These are phyloP conservation scores for Actinia equina DNA, from an alignment of 64 coral and sea anemone genomes.

Conservation along the genomic window DNA sequence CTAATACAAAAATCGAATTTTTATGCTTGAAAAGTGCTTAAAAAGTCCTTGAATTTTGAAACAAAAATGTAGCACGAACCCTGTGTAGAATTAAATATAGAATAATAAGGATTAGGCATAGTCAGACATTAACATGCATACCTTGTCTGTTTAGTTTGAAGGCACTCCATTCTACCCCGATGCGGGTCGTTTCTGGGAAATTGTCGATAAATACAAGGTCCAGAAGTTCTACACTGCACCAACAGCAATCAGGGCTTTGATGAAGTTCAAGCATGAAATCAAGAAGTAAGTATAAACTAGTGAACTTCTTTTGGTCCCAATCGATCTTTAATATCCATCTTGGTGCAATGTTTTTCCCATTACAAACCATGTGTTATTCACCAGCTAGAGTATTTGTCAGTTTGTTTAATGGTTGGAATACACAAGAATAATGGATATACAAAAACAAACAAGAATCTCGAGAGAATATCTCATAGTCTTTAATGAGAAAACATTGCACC, in stretches of 20 bases:
- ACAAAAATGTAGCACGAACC: too few species aligned
- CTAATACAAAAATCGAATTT: too few species aligned
- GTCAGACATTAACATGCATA: neutral
- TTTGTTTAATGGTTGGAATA: too few species aligned
- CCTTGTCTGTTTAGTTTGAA: constrained; percentile 69
- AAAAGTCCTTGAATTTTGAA: too few species aligned
- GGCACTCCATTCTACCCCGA: constrained; percentile 90
- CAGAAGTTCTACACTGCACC: constrained; percentile 95
- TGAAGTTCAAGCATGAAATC: constrained; percentile 89
- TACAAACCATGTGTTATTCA: too few species aligned
- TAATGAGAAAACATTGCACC: too few species aligned
- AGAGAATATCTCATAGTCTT: too few species aligned
- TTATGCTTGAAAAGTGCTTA: too few species aligned
- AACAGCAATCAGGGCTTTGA: constrained; percentile 91
- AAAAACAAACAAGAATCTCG: too few species aligned
- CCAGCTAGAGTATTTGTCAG: too few species aligned
- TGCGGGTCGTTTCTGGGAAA: constrained; percentile 78
- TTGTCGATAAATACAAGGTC: constrained; percentile 96
- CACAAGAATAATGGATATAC: too few species aligned
- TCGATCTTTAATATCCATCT: neutral
- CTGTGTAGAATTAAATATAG: too few species aligned
- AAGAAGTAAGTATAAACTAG: neutral
- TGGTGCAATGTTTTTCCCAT: neutral
- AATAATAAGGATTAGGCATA: neutral
- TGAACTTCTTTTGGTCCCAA: neutral